Evolutionary conservation across 2,113 vertebrate genomes (phyloP), one percentile per base, ranked within the genome.

Genomic region (Siphamia tubifer): DNA sequence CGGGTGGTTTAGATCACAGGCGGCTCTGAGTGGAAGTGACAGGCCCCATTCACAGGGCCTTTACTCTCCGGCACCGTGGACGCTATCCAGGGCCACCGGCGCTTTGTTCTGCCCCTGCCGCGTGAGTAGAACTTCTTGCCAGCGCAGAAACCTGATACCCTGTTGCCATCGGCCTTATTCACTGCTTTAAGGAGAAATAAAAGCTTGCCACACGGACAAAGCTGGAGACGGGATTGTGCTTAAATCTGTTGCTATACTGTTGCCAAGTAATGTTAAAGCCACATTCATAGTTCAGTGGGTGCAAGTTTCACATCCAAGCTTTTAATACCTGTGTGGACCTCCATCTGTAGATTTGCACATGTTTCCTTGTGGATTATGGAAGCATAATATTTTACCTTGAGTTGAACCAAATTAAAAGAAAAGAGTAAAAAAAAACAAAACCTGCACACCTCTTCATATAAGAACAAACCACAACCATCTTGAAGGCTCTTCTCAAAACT

Each of bases 1-100:
- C 47, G 79, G 75, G 68, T 81, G 65, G 68, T 55, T 87, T 62
- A 80, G 90, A 91, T 91, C 85, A 90, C 69, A 89, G 86, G 77
- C 73, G 11, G 56, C 4, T 47, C 76, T 90, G 83, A 91, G 83
- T 68, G 25, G 69, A 84, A 89, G 82, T 89, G 89, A 91, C 90
- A 90, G 75, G 40, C 81, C 64, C 74, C 49, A 75, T 89, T 87
- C 82, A 82, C 64, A 9, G 62, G 60, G 68, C 65, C 67, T 77
- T 81, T 71, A 60, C 78, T 81, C 83, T 54, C 40, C 56, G 12
- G 73, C 82, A 76, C 61, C 56, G 34, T 77, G 63, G 75, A 84
- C 63, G 67, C 68, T 31, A 48, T 85, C 79, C 82, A 84, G 70
- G 72, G 78, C 86, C 77, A 72, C 75, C 35, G 28, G 57, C 17